phyloP scores from a whole-genome alignment of 2,113 vertebrate species.

The Phalacrocorax carbo region DNA sequence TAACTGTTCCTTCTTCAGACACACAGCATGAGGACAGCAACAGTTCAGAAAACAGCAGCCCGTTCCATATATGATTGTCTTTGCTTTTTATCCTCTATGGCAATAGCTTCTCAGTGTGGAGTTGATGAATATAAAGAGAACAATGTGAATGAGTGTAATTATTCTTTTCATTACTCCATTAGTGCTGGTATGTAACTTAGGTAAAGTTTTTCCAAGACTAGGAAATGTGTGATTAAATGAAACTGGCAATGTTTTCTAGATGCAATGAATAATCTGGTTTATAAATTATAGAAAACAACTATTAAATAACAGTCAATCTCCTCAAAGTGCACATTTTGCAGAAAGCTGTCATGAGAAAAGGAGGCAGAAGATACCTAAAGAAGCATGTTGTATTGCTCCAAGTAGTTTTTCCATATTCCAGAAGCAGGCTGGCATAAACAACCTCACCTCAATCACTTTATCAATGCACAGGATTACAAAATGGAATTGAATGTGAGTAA shows the following conservation, averaged over 20 bases:
- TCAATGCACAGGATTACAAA: not conserved
- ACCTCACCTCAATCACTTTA: not conserved
- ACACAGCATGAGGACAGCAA: accelerated
- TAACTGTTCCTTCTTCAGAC: not conserved
- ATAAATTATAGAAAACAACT: not conserved
- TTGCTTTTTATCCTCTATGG: not conserved
- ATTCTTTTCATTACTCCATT: not conserved
- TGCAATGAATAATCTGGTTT: not conserved
- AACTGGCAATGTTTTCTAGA: not conserved
- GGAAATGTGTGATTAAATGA: not conserved
- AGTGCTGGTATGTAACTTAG: not conserved
- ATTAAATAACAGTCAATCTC: not conserved
- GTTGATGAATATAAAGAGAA: not conserved
- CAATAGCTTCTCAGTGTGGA: not conserved
- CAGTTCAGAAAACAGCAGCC: not conserved
- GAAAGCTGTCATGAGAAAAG: not conserved
- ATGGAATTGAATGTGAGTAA: not conserved
- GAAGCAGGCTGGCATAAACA: not conserved
- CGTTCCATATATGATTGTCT: not conserved
- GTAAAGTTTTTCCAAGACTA: not conserved
- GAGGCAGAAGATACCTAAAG: not conserved
- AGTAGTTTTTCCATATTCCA: not conserved
- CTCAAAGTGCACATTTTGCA: not conserved
- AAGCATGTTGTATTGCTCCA: not conserved
- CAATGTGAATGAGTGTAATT: not conserved